Conservation (phyloP, 2,888 invertebrate genomes). For the Amphiduros pacificus region DNA sequence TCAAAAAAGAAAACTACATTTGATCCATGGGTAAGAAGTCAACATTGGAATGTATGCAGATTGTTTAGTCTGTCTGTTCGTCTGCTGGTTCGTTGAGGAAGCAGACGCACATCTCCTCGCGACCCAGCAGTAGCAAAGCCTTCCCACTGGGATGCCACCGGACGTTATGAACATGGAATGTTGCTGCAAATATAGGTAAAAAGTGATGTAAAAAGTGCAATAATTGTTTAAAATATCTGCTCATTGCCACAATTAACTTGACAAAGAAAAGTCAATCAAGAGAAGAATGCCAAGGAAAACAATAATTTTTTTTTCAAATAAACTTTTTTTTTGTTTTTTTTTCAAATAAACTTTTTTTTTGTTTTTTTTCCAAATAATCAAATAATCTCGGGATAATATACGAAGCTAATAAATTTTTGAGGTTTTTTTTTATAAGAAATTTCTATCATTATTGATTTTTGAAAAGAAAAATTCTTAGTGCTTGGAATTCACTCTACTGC, state of each 20-base stretch:
- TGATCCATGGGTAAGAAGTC: too few species aligned
- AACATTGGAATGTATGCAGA: too few species aligned
- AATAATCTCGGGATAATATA: too few species aligned
- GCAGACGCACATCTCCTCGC: slow-evolving; percentile 58
- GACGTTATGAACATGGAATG: slow-evolving; percentile 52
- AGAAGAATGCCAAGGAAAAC: background rate
- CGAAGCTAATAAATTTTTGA: too few species aligned
- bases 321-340: background rate
- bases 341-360: background rate
- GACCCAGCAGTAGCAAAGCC: slow-evolving; percentile 50
- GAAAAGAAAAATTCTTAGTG: background rate
- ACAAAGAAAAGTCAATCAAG: background rate
- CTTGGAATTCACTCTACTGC: too few species aligned
- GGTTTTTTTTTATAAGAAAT: too few species aligned
- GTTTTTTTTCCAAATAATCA: too few species aligned
- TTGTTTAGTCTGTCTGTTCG: too few species aligned
- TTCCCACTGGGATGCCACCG: slow-evolving; percentile 55
- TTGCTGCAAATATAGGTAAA: slow-evolving; percentile 31
- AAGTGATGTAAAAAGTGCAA: background rate
- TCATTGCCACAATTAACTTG: background rate
- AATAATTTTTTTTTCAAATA: background rate
- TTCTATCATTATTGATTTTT: too few species aligned
- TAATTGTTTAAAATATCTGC: background rate
- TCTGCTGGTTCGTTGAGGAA: slow-evolving; percentile 48
- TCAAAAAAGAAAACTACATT: too few species aligned